Conservation (phyloP, 2,113 vertebrate genomes). For the Tupaia tana region DNA sequence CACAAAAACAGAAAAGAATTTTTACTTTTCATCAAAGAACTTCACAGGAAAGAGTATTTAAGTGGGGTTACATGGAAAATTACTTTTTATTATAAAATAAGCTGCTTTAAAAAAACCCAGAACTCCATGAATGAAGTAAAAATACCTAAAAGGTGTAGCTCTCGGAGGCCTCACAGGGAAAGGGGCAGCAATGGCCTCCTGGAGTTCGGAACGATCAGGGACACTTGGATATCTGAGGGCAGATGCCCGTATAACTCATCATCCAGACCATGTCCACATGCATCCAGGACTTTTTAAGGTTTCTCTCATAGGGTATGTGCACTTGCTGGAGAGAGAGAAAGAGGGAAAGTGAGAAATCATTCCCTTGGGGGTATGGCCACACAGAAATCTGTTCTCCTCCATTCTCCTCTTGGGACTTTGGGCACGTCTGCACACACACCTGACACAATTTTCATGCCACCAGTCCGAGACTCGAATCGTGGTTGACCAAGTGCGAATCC, state of each 20-base stretch:
- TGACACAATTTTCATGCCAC: too few relatives aligned
- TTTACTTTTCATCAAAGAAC: slow-evolving; percentile 39
- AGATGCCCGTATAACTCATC: neutral
- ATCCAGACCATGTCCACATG: neutral
- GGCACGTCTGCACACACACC: too few relatives aligned
- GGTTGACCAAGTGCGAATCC: too few relatives aligned
- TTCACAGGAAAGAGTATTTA: slow-evolving; percentile 43
- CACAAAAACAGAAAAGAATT: neutral
- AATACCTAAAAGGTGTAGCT: neutral
- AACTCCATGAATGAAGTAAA: neutral
- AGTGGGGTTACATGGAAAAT: neutral
- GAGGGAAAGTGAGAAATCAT: too few relatives aligned
- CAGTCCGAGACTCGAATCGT: too few relatives aligned
- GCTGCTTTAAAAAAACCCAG: neutral
- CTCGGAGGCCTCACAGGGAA: neutral
- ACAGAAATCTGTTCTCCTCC: too few relatives aligned
- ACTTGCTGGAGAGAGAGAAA: too few relatives aligned
- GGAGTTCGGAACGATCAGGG: neutral
- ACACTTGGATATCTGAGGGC: neutral
- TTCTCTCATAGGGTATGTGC: too few relatives aligned
- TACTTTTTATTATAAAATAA: slow-evolving; percentile 39
- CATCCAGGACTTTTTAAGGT: neutral
- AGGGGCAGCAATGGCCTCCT: neutral
- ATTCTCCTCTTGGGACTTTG: too few relatives aligned
- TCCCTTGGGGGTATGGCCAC: too few relatives aligned